Evolutionary conservation across 2,113 vertebrate species (phyloP), one percentile per base, ranked within the genome.

Genomic region (Gobio gobio): DNA sequence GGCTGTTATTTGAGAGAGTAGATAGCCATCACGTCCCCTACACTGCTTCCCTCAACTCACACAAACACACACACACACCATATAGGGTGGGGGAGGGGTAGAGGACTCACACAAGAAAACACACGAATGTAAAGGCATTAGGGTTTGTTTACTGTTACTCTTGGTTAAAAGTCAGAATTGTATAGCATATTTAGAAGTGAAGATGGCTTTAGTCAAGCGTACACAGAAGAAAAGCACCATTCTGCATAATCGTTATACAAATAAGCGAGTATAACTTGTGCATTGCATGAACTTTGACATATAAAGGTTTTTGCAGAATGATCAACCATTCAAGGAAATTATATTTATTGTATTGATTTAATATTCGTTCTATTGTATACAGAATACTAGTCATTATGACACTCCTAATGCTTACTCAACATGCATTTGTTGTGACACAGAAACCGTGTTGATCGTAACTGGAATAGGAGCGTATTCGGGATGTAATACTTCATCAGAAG

Each of bases 71-170:
- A 89, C 78, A 81, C 68, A 85, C 77, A 76, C 54, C 89, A 92
- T 92, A 91, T 92, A 91, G 91, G 88, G 74, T 29, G 89, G 94
- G 93, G 94, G 92, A 93, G 88, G 93, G 92, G 92, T 56, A n/a
- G 12, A 36, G 43, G 86, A 78, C 68, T 54, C 78, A 70, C 84
- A 82, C 90, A 91, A 85, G 90, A 91, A 93, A 90, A 91, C 92
- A 92, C 89, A 88, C 89, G 89, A 87, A 88, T 91, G 92, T 91
- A 88, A 87, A 83, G 68, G 54, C 70, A 84, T 33, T 43, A 24
- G 12, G 13, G 8, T 18, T 26, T 20, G 36, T 79, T 29, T 79
- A 63, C 70, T 7, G 58, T 63, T 26, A 47, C 36, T 24, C 18
- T 26, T 16, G 6, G 12, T 24, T 59, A 59, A 13, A 78, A 59